Percentiles rank a stretch among this genome's conserved stretches.
These are phyloP conservation scores for Hydrozoanthus tunicans DNA, from an alignment of 64 coral and sea anemone genomes.

Conservation along the genomic window DNA sequence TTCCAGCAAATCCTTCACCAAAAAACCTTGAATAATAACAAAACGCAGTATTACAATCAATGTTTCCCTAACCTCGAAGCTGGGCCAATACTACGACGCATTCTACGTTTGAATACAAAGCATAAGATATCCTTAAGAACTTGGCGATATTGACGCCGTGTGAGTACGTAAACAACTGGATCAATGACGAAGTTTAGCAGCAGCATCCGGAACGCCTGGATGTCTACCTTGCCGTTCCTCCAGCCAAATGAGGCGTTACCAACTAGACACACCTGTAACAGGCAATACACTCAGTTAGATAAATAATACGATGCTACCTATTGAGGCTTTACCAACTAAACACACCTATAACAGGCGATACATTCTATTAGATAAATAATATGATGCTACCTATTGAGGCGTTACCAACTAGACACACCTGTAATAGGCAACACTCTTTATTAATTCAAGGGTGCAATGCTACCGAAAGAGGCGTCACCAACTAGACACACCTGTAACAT, in stretches of 20 bases:
- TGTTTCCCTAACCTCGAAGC: not conserved
- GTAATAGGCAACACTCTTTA: too few relatives aligned
- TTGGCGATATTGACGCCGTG: conserved; percentile 16
- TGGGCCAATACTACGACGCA: not conserved
- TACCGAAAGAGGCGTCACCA: conserved; percentile 8
- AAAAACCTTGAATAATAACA: not conserved
- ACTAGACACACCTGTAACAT: conserved; percentile 1
- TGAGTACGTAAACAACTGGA: conserved; percentile 28
- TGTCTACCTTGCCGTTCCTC: not conserved
- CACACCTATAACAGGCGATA: not conserved
- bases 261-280: conserved; percentile 7
- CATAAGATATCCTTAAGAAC: conserved; percentile 22
- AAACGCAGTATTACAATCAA: not conserved
- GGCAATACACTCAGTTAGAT: too few relatives aligned
- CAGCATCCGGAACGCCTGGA: conserved; percentile 27
- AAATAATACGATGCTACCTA: not conserved
- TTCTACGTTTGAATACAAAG: not conserved
- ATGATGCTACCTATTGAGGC: not conserved
- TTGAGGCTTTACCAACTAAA: conserved; percentile 10
- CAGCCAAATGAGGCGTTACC: conserved; percentile 31
- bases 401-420: conserved; percentile 32
- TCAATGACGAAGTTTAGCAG: conserved; percentile 42
- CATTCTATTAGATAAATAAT: too few relatives aligned
- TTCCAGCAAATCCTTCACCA: not conserved
- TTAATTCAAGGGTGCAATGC: too few relatives aligned